Evolutionary conservation across 1,140 invertebrate species (phyloP), one percentile per base, ranked within the genome.

Genomic region (Adelges cooleyi): DNA sequence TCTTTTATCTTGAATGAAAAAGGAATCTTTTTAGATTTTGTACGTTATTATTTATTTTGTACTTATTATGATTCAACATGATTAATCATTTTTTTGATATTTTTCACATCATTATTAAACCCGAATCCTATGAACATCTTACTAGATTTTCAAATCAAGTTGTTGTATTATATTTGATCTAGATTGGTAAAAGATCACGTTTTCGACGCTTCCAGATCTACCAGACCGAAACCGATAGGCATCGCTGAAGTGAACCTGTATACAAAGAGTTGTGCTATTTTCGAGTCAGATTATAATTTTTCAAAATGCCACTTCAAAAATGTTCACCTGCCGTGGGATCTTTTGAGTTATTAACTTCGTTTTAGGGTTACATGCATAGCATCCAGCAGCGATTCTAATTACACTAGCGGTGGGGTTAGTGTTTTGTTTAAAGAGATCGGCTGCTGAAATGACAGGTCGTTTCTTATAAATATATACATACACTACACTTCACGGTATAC

Each of bases 351-450:
- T 56, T 56, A 56, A 40, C 22, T 42, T 23, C 1, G 53, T 56
- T 56, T 9, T 56, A 8, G 23, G 53, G 53, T 56, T 56, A 44
- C 25, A 40, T 33, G 36, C 20, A 5, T 48, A 27, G 22, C 53
- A n/a, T 56, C 53, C 53, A 56, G 38, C 53, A 56, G 53, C 22
- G 53, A 27, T 56, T 56, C 53, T 44, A 56, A 56, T 56, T 56
- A 44, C 23, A 42, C 20, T n/a, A 27, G 38, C 2, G 23, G 20
- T 2, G 20, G 52, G 22, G 13, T 25, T 56, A 22, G 53, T 1
- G 53, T 56, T 56, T 56, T 56, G 36, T 44, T 42, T 56, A 56
- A 42, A 56, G 53, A 6, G 20, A 42, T 44, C 4, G 22, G 13
- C 11, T 56, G 23, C 22, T 53, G 38, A 44, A 56, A 56, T 56